phyloP scores from a whole-genome alignment of 2,797 vertebrate genomes.

The Manis javanica region DNA sequence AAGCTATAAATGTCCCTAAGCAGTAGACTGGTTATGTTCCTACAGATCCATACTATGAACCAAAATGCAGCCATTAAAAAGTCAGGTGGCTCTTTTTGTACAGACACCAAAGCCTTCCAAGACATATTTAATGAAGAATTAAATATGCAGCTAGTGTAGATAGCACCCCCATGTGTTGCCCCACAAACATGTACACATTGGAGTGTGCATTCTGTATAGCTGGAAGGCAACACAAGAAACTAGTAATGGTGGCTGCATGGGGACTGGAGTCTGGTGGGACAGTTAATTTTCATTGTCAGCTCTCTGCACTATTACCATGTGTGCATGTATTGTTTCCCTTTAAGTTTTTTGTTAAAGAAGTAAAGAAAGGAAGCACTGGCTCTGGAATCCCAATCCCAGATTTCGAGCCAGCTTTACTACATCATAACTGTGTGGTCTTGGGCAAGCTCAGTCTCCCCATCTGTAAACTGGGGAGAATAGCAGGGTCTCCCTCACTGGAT shows the following conservation, averaged over 20 bases:
- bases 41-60: background rate
- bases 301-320: background rate
- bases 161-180: fast-evolving
- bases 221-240: background rate
- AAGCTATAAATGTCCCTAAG: background rate
- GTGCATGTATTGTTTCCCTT: background rate
- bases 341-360: background rate
- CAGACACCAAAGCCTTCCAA: background rate
- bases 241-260: background rate
- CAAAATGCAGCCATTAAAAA: background rate
- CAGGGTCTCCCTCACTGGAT: background rate
- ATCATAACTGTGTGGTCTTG: background rate
- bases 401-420: background rate
- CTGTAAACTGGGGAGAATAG: background rate
- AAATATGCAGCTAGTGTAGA: background rate
- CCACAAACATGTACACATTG: too few species aligned
- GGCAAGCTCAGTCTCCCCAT: background rate
- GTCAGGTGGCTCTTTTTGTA: background rate
- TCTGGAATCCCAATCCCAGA: background rate
- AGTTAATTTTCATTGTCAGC: background rate
- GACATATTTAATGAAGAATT: background rate
- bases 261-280: background rate
- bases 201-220: background rate
- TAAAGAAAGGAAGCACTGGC: background rate
- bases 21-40: background rate